Base-by-base conservation (phyloP, 2,113 vertebrate species). In the Pogonocichla stellata region DNA sequence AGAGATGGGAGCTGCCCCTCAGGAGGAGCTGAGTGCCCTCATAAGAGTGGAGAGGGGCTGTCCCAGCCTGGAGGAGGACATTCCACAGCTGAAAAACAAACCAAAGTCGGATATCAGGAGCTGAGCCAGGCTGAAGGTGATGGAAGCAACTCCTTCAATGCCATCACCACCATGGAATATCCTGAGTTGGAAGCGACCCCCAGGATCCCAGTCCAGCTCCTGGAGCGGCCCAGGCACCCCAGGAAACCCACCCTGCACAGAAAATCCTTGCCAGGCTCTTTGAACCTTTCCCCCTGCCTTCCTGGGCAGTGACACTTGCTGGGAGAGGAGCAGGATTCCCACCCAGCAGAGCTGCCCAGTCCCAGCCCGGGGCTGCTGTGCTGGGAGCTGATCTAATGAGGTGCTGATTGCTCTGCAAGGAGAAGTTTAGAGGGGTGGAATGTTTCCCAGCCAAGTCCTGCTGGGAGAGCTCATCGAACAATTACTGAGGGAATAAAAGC, bases 401-500 rank as follows among this genome's bases (percentile, higher is more conserved):
- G 53, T 29, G 43, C 10, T 69, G 34, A 70, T 86, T 34, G 72
- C 10, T 80, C 91, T 50, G 56, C 57, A 20, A 36, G 45, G 54
- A 72, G 90, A 86, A 83, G 47, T 86, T 96, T 38, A 5, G 90
- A 74, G 53, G 71, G 53, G 18, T 75, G 85, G 64, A 93, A 92
- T 77, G 66, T 47, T 87, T 45, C 34, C 36, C 23, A 91, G 82
- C 60, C 38, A 75, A 74, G 36, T 71, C 90, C 86, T 64, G 92
- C 92, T 88, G 88, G 45, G 94, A 78, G 92, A 74, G 26, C 61
- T 92, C 25, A 13, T 86, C 80, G 45, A 67, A 86, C 53, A 1
- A 60, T 93, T 90, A 48, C 86, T 14, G 29, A 50, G 56, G 85
- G 75, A 92, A 96, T 78, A 86, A 92, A 96, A 90, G 88, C 72